Percentiles rank a stretch among this genome's conserved stretches.
Conservation (phyloP, 1,140 invertebrate species). For the Acromyrmex echinatior region DNA sequence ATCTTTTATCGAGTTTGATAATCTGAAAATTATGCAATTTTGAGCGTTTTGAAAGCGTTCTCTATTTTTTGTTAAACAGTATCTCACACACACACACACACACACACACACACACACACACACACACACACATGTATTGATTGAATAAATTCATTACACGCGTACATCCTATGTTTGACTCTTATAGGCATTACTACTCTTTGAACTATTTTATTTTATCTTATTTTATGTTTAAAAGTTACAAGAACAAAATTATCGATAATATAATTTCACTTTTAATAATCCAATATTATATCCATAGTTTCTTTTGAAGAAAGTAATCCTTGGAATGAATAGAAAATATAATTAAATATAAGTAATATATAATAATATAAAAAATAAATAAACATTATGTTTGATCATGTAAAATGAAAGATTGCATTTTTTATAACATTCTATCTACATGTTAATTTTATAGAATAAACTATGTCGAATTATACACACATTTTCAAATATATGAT, state of each 20-base stretch:
- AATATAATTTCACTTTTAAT: neutral
- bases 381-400: constrained; percentile 10
- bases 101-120: too few species aligned
- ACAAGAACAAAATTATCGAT: neutral
- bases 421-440: neutral
- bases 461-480: neutral
- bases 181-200: too few species aligned
- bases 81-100: too few species aligned
- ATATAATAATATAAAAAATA: constrained; percentile 1
- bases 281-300: neutral
- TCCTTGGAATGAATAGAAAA: neutral
- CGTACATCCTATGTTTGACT: too few species aligned
- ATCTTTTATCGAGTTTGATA: too few species aligned
- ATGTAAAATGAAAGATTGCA: neutral
- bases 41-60: too few species aligned
- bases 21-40: too few species aligned
- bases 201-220: too few species aligned
- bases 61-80: too few species aligned
- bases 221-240: too few species aligned
- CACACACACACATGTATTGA: too few species aligned
- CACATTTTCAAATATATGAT: neutral
- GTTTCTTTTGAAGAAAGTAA: neutral
- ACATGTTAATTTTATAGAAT: neutral
- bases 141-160: too few species aligned
- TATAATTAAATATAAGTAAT: neutral